Evolutionary conservation across 1,140 invertebrate species (phyloP).

Genomic region (Drosophila azteca): DNA sequence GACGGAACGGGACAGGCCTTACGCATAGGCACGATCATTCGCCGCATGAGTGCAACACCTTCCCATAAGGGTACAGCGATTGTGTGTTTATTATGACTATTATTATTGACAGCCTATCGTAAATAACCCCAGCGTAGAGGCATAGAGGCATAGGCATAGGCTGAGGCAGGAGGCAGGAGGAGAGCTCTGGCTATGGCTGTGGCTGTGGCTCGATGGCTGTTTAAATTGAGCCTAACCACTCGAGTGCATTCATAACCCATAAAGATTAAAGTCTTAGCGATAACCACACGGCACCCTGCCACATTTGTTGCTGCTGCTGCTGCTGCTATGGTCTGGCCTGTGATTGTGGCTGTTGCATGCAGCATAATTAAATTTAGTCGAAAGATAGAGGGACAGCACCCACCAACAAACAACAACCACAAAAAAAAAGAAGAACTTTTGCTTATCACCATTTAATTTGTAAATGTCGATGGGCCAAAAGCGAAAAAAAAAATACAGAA

Average conservation of each 20-base stretch:
- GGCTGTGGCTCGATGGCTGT: conserved; percentile 40
- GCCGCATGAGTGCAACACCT: conserved; percentile 60
- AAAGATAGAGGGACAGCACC: conserved; percentile 19
- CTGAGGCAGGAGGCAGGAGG: too few species aligned
- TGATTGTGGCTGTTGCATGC: conserved; percentile 43
- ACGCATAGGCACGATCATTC: conserved; percentile 17
- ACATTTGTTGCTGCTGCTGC: conserved; percentile 10
- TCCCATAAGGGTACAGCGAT: conserved; percentile 35
- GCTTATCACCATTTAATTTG: conserved; percentile 74
- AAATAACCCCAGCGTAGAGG: conserved; percentile 46
- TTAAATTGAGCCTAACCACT: conserved; percentile 72
- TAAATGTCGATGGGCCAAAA: conserved; percentile 53
- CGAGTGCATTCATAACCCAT: conserved; percentile 74
- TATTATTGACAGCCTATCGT: conserved; percentile 70
- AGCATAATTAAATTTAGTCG: conserved; percentile 66
- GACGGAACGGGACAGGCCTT: too few species aligned
- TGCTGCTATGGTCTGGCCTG: conserved; percentile 18
- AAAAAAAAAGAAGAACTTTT: conserved; percentile 25
- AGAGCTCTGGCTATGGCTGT: not conserved
- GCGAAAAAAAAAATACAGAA: conserved; percentile 21
- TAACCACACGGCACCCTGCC: conserved; percentile 34
- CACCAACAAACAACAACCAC: conserved; percentile 1
- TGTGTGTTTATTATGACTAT: conserved; percentile 72
- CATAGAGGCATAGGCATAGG: too few species aligned
- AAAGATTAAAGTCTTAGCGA: conserved; percentile 74